Evolutionary conservation across 2,888 invertebrate genomes (phyloP), one percentile per base, ranked within the genome.

Genomic region (Belgica antarctica): DNA sequence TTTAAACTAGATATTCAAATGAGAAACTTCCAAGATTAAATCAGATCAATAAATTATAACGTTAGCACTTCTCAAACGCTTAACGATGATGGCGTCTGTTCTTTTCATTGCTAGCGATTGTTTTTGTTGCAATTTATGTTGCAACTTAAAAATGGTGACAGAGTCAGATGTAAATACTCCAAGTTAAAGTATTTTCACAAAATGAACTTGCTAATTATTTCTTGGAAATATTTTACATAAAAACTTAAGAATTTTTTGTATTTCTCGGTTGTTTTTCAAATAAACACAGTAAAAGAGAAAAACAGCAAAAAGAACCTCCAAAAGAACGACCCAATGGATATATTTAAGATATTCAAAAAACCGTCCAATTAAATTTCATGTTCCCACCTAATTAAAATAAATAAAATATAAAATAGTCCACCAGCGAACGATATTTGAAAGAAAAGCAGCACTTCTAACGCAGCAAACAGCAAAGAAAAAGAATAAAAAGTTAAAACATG

Each of bases 381-480:
- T 68, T 61, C 59, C 61, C 70, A 70, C 70, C 70, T 70, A 70
- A 70, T 70, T 70, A 70, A 70, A 70, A 70, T 70, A 70, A 70
- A 70, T 61, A 61, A 70, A 61, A 70, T 61, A 61, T 36, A 70
- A 70, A 61, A 47, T 57, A 24, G 68, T 57, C 52, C 52, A 24
- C 52, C 28, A 4, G 7, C 17, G n/a, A 24, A 10, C 25, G 25
- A 27, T 12, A 59, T 59, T 59, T 65, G 17, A 65, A 31, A 46
- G 27, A 63, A 22, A 65, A 15, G 31, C 66, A 46, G 28, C 28
- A 68, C 41, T 17, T 17, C 52, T 22, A 36, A 68, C 57, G 34
- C 31, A 19, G 34, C 68, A 31, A 68, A 34, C n/a, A n/a, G n/a
- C n/a, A 68, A 24, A 46, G 47, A 34, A 25, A 62, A 8, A 15